A percentile compares a stretch with the other conserved stretches of the same genome.
Evolutionary conservation across 2,888 invertebrate genomes (phyloP).

Genomic region (Drosophila meridiana): DNA sequence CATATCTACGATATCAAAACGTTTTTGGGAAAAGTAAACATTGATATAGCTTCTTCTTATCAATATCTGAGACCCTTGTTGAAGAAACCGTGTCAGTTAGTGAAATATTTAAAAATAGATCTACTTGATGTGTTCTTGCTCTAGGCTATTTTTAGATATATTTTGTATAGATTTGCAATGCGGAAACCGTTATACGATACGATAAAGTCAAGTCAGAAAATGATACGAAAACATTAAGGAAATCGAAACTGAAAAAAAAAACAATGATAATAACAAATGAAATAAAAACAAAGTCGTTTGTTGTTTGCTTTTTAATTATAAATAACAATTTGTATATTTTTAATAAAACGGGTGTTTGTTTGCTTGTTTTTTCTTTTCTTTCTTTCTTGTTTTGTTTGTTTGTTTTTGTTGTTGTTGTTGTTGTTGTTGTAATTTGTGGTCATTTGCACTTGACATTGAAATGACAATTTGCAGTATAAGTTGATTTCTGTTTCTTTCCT

Average conservation of each 20-base stretch:
- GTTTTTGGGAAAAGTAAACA: neutral
- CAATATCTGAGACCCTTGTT: slow-evolving; percentile 48
- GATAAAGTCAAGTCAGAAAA: slow-evolving; percentile 17
- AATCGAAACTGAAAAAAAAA: slow-evolving; percentile 13
- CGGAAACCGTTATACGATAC: slow-evolving; percentile 47
- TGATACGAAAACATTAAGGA: slow-evolving; percentile 2
- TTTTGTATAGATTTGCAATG: slow-evolving; percentile 7
- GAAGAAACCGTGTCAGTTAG: slow-evolving; percentile 61
- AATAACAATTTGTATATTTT: slow-evolving; percentile 84
- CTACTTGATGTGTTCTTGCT: slow-evolving; percentile 12
- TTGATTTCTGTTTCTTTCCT: slow-evolving; percentile 22
- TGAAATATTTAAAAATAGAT: slow-evolving; percentile 41
- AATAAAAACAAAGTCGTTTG: slow-evolving; percentile 71
- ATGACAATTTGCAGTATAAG: slow-evolving; percentile 46
- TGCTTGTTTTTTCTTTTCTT: slow-evolving; percentile 20
- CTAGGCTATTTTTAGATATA: neutral
- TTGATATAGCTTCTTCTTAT: slow-evolving; percentile 4
- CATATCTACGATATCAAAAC: slow-evolving; percentile 20
- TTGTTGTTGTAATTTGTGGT: slow-evolving; percentile 58
- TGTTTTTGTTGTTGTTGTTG: slow-evolving; percentile 56
- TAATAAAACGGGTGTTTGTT: slow-evolving; percentile 75
- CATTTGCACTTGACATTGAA: slow-evolving; percentile 45
- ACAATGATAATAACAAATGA: slow-evolving; percentile 45
- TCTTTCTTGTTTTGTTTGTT: slow-evolving; percentile 16
- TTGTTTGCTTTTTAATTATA: slow-evolving; percentile 83